Evolutionary conservation across 2,888 invertebrate genomes (phyloP).

Genomic region (Troides aeacus): DNA sequence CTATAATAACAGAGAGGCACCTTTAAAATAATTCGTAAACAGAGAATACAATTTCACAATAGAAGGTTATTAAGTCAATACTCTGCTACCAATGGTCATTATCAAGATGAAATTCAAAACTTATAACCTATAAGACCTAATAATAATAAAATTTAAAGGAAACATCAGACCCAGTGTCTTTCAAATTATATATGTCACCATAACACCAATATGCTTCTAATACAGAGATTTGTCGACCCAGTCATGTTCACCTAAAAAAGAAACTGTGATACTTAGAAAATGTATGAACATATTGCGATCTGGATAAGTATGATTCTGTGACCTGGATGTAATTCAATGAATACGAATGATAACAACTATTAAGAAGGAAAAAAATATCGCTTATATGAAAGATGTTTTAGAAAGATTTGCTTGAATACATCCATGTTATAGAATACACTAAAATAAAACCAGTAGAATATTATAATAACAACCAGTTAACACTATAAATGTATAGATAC

Average conservation of each 20-base stretch:
- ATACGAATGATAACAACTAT: background rate
- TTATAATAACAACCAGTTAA: constrained; percentile 3
- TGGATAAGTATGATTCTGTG: background rate
- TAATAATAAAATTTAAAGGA: background rate
- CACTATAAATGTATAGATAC: background rate
- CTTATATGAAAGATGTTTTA: background rate
- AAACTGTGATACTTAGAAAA: constrained; percentile 5
- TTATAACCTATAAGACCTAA: background rate
- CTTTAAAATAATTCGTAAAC: too few relatives aligned
- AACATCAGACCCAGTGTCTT: background rate
- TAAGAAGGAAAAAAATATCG: background rate
- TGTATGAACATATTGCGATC: background rate
- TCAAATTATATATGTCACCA: background rate
- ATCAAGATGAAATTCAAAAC: background rate
- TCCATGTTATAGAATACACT: background rate
- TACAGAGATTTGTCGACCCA: background rate
- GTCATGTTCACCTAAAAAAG: background rate
- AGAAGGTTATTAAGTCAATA: background rate
- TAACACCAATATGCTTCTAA: background rate
- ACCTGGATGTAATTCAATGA: background rate
- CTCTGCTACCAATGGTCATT: background rate
- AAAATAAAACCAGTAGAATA: background rate
- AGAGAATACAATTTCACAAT: background rate
- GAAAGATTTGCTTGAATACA: background rate
- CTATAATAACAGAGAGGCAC: too few relatives aligned